Conservation (phyloP, 2,113 vertebrate genomes). For the Mellivora capensis region DNA sequence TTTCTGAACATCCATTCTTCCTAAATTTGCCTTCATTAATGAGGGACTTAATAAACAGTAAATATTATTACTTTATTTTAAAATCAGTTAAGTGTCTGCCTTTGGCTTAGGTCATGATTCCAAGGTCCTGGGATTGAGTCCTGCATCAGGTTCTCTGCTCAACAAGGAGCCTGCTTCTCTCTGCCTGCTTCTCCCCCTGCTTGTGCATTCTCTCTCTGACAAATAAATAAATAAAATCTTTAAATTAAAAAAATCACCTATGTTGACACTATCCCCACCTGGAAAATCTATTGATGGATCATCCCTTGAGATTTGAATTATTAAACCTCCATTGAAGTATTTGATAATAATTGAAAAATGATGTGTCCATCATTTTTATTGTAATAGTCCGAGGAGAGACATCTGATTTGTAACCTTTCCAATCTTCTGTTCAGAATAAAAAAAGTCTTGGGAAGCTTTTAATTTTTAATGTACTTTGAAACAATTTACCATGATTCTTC, state of each 20-base stretch:
- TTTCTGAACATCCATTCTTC: not conserved
- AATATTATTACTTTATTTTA: not conserved
- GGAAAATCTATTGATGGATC: not conserved
- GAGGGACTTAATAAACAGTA: not conserved
- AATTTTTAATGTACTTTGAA: constrained; percentile 64
- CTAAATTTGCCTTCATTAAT: not conserved
- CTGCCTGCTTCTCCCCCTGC: no score
- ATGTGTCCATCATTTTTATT: not conserved
- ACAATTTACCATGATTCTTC: constrained; percentile 26
- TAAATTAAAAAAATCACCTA: not conserved
- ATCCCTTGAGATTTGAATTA: not conserved
- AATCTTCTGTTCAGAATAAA: not conserved
- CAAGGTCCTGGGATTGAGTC: no score
- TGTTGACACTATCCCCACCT: not conserved
- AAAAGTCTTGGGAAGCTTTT: constrained; percentile 25
- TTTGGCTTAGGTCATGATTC: no score
- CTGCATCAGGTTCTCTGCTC: no score
- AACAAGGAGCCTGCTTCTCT: no score
- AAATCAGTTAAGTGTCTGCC: not conserved
- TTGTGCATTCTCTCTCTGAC: no score
- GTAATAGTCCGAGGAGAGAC: not conserved
- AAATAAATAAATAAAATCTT: no score
- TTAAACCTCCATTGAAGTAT: not conserved
- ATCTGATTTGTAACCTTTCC: constrained; percentile 37
- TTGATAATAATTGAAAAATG: constrained; percentile 24